Percentiles rank a stretch among this genome's conserved stretches.
These are phyloP conservation scores for Scartelaos histophorus DNA, from an alignment of 2,113 vertebrate genomes.

Conservation along the genomic window DNA sequence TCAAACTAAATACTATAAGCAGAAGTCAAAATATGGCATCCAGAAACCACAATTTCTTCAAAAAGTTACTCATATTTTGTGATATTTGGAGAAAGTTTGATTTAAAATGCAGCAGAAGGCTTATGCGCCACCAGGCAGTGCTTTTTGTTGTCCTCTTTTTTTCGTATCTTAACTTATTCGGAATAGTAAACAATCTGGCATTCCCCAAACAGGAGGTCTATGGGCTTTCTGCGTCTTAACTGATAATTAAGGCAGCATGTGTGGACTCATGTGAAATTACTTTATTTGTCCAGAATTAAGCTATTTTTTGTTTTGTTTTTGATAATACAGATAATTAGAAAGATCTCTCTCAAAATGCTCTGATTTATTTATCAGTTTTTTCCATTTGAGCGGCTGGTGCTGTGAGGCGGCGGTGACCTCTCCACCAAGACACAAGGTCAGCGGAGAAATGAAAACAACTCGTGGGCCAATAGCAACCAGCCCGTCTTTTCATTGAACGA, in stretches of 20 bases:
- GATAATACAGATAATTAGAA: background rate
- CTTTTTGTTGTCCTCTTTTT: background rate
- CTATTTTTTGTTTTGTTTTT: background rate
- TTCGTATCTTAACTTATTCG: conserved; percentile 22
- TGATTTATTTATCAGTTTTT: background rate
- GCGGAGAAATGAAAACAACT: background rate
- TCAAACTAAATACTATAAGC: too few species aligned
- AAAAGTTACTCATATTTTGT: background rate
- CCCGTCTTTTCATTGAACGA: background rate
- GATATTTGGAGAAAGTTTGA: background rate
- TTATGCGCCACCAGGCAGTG: background rate
- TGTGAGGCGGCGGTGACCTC: background rate
- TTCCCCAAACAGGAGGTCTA: background rate
- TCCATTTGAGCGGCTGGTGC: background rate
- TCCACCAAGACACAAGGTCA: background rate
- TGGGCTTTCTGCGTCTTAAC: background rate
- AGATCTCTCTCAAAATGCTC: background rate
- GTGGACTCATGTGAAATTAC: background rate
- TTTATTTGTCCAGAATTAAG: background rate
- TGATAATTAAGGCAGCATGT: background rate
- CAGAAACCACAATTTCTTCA: too few species aligned
- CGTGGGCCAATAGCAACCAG: background rate
- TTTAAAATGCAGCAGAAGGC: background rate
- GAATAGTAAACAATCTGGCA: conserved; percentile 5
- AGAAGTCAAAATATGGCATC: too few species aligned